Evolutionary conservation across 2,113 vertebrate genomes (phyloP), one percentile per base, ranked within the genome.

Genomic region (Ptyas mucosa): DNA sequence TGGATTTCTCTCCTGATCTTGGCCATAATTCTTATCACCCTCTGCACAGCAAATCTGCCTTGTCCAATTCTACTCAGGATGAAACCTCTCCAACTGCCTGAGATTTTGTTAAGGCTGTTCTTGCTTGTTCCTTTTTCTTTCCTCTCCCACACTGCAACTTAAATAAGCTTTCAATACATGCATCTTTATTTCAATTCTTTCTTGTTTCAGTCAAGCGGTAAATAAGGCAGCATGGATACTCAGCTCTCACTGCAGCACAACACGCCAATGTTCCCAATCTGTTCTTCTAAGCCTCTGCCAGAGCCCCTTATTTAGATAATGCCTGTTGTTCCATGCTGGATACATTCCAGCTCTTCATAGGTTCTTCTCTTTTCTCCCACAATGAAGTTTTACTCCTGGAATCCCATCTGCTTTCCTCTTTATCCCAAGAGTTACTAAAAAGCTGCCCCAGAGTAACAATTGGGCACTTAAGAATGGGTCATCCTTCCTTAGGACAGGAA

Each of bases 201-300:
- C 88, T 90, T 93, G 90, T 91, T 91, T 14, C 29, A 89, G 93
- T 90, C 89, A 94, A 95, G 88, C 61, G 81, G 81, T 21, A n/a
- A 93, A 93, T 93, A 91, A 94, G 94, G 88, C 89, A 94, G 89
- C 89, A 3, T 43, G 64, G 94, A 94, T 94, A 90, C 87, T 93
- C 43, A 15, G 87, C 87, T 92, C 52, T 52, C 90, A 21, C 93
- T 93, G 88, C 86, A 94, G 87, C 0, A 0, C n/a, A 93, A 89
- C 2, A 0, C 86, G 69, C 91, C 92, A 92, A 9, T 49, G 0
- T 85, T 95, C 94, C 87, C 89, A 89, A 61, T 23, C 8, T 39
- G 58, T n/a, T 95, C 43, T 39, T 92, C 88, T 55, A 89, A 90
- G 89, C 58, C 29, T 49, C 91, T 94, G 95, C 88, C 93, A 94